Evolutionary conservation across 2,888 invertebrate species (phyloP).

Genomic region (Neoscelio sp.): DNA sequence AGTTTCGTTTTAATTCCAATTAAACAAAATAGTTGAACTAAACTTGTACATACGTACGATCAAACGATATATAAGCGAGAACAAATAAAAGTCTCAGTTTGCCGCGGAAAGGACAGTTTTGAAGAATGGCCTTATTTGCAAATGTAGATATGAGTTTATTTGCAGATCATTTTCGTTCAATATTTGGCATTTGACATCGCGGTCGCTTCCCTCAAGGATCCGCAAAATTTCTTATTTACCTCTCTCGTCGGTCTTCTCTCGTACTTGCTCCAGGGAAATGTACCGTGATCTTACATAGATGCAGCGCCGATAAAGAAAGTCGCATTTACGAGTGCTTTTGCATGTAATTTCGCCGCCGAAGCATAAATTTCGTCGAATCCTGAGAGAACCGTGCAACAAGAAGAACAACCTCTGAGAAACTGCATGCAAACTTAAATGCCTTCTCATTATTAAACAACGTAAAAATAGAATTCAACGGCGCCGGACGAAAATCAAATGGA

Average conservation of each 20-base stretch:
- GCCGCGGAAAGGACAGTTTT: slow-evolving; percentile 27
- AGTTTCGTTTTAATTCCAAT: no score
- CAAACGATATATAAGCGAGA: background rate
- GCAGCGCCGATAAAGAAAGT: slow-evolving; percentile 63
- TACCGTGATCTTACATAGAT: slow-evolving; percentile 63
- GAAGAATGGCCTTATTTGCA: slow-evolving; percentile 19
- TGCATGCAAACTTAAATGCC: slow-evolving; percentile 46
- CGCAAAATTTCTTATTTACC: slow-evolving; percentile 64
- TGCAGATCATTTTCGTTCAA: slow-evolving; percentile 56
- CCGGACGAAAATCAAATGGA: slow-evolving; percentile 10
- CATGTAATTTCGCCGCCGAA: slow-evolving; percentile 62
- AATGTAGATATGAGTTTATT: slow-evolving; percentile 21
- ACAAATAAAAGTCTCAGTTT: slow-evolving; percentile 7
- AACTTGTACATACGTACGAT: no score
- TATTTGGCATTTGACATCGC: slow-evolving; percentile 60
- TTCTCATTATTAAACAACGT: slow-evolving; percentile 49
- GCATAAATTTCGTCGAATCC: slow-evolving; percentile 63
- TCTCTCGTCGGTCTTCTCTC: slow-evolving; percentile 43
- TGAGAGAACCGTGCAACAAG: slow-evolving; percentile 43
- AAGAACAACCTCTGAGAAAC: slow-evolving; percentile 24
- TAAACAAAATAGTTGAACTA: no score
- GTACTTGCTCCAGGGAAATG: slow-evolving; percentile 63
- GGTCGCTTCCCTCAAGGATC: slow-evolving; percentile 56
- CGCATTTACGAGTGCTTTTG: slow-evolving; percentile 65
- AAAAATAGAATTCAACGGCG: slow-evolving; percentile 27